These are phyloP conservation scores for Suillia variegata DNA, from an alignment of 2,888 invertebrate species.

Conservation along the genomic window DNA sequence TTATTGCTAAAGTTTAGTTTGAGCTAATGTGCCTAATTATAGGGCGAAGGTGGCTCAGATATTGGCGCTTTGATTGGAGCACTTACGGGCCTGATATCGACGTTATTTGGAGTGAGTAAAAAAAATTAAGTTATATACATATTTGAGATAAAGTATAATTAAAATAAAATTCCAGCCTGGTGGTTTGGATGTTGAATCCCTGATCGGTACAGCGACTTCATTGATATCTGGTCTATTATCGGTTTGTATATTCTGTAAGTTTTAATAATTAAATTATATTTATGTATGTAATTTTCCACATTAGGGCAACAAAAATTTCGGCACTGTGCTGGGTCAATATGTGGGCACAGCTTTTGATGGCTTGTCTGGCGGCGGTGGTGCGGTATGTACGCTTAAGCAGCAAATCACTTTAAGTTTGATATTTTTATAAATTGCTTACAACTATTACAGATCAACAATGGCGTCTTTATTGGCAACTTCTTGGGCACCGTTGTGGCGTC, in stretches of 20 bases:
- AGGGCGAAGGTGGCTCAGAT: constrained; percentile 61
- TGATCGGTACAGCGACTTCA: constrained; percentile 54
- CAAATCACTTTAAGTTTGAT: too few relatives aligned
- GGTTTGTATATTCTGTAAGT: constrained; percentile 32
- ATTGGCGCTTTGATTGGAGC: constrained; percentile 60
- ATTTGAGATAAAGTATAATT: neutral
- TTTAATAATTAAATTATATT: neutral
- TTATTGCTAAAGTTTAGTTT: neutral
- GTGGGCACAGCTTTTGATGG: constrained; percentile 59
- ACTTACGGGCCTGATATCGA: constrained; percentile 55
- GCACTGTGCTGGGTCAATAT: constrained; percentile 57
- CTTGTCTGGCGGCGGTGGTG: constrained; percentile 60
- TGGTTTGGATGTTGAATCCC: constrained; percentile 55
- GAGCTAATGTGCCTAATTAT: neutral
- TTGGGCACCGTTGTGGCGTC: constrained; percentile 58
- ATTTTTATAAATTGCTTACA: neutral
- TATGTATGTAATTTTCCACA: too few relatives aligned
- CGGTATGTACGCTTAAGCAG: too few relatives aligned
- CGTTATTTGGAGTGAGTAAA: constrained; percentile 56
- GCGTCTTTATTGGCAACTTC: constrained; percentile 59
- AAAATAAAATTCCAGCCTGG: constrained; percentile 47
- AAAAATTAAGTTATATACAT: neutral
- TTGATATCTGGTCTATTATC: constrained; percentile 55
- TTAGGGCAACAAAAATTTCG: constrained; percentile 58
- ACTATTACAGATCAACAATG: constrained; percentile 58